Conservation (phyloP, 2,888 invertebrate species). For the Folsomia candida region DNA sequence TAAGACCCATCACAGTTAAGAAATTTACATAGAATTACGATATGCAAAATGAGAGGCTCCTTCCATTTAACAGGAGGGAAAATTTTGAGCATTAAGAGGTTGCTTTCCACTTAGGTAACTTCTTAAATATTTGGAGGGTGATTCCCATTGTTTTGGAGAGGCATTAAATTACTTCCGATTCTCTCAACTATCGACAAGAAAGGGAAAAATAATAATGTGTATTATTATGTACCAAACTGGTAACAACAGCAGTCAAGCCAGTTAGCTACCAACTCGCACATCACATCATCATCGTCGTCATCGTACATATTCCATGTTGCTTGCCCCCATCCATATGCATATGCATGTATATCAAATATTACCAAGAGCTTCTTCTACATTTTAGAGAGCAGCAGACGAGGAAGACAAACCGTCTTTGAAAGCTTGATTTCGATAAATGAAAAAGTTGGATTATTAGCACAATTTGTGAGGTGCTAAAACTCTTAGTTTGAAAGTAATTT, state of each 20-base stretch:
- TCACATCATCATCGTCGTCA: too few relatives aligned
- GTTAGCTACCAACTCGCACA: conserved; percentile 4
- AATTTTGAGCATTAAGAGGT: too few relatives aligned
- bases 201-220: conserved; percentile 19
- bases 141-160: too few relatives aligned
- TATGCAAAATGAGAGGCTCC: too few relatives aligned
- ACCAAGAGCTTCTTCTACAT: background rate
- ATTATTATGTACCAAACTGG: conserved; percentile 15
- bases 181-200: conserved; percentile 15
- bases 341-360: background rate
- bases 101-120: too few relatives aligned
- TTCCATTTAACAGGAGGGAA: too few relatives aligned
- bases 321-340: background rate
- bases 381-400: too few relatives aligned
- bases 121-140: too few relatives aligned
- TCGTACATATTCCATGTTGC: background rate
- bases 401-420: background rate
- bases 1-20: too few relatives aligned
- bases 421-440: background rate
- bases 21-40: too few relatives aligned
- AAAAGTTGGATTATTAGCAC: background rate
- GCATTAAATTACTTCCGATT: too few relatives aligned
- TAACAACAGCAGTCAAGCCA: conserved; percentile 15
- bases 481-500: background rate
- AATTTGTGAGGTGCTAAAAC: background rate